Base-by-base conservation (phyloP, 2,113 vertebrate genomes). In the Choloepus hoffmanni region DNA sequence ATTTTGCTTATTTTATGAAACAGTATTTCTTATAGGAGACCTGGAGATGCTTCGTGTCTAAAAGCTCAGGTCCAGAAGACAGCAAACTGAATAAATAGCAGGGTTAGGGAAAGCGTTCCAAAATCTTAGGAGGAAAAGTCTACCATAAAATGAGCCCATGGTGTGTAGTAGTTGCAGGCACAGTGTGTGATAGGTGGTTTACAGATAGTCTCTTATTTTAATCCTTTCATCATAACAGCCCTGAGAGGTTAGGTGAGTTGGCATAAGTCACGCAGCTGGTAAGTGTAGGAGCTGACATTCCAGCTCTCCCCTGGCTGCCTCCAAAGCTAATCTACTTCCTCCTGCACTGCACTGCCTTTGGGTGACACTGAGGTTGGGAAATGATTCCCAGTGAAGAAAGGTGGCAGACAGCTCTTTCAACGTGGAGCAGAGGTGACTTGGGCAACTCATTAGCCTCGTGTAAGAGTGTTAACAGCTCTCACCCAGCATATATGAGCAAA, bases 291-390 rank as follows among this genome's bases (percentile, higher is more conserved):
- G 19, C 50, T 72, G 82, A 55, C 65, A 82, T 53, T 76, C 62
- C 28, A 65, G 50, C 21, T 30, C 89, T 92, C 16, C 9, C 68
- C 18, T 21, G 30, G 72, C 85, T 84, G 72, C 26, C 84, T 90
- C 67, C 70, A 53, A 6, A 15, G 63, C n/a, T 86, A 88, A 88
- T 74, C 89, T 24, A n/a, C 7, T 48, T 95, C 85, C 72, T 78
- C 70, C 28, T 36, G 76, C 79, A n/a, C 62, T 1, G 15, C 2
- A 26, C 40, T 82, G 85, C 48, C 60, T 74, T 91, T 89, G 62
- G 5, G 70, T 87, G 77, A 91, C 85, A 89, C 83, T 63, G 73
- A 95, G 48, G 28, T 50, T 90, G 62, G 88, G 85, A 92, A 95
- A 94, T 43, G 84, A 78, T 53, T n/a, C 86, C 58, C 77, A 48